Base-by-base conservation (phyloP, 2,113 vertebrate genomes). In the Anser brachyrhynchus region DNA sequence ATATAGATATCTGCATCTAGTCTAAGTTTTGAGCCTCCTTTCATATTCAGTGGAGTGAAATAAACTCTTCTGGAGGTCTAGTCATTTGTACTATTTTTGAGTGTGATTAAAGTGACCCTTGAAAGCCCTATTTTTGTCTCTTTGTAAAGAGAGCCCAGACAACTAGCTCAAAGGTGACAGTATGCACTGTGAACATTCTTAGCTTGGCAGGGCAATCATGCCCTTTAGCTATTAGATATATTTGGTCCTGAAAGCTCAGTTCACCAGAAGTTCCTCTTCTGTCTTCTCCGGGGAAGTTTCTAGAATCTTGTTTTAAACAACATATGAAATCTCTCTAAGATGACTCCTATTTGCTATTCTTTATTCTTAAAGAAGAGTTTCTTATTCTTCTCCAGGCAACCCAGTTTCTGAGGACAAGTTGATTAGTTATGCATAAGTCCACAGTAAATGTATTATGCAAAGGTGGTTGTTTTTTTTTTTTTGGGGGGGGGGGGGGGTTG, bases 41-140 rank as follows among this genome's bases (percentile, higher is more conserved):
- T 93, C 91, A 64, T 67, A 90, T 26, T 64, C 94, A 95, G 23
- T 67, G 83, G 80, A 89, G 83, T 61, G 76, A 94, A 94, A 90
- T 90, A 90, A 96, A 78, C 62, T 55, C 76, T 88, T 94, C 41
- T 95, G 96, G 77, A 93, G 80, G 73, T 67, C 69, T 9, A 90
- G 86, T 59, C n/a, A 55, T 81, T 90, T 81, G 41, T 90, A 46
- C 65, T 80, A n/a, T 86, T 61, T 90, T n/a, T 0, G 1, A 70
- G 65, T 10, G 69, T 90, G 69, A 67, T 29, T 29, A 57, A 94
- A 80, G 69, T 89, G 83, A 89, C 76, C 86, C 86, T n/a, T 92
- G 91, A 93, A 89, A 94, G 86, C 62, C 93, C 92, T 61, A 69
- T 91, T 95, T 94, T 90, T 95, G 90, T 90, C 90, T 84, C 81